These are phyloP conservation scores for Lomographa bimaculata DNA, from an alignment of 2,888 invertebrate species.

Conservation along the genomic window DNA sequence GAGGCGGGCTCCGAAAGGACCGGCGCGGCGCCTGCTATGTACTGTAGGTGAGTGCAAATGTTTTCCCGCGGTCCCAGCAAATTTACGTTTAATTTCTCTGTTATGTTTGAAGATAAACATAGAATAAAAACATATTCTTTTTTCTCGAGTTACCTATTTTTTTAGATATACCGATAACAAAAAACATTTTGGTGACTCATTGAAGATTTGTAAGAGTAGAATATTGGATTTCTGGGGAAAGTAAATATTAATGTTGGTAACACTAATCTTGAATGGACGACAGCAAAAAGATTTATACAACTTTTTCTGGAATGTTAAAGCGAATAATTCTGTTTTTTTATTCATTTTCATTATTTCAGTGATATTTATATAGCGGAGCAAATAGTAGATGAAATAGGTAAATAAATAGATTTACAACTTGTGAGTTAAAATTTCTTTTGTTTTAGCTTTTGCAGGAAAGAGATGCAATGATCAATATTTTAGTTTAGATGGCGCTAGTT, in stretches of 20 bases:
- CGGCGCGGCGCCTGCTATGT: too few species aligned
- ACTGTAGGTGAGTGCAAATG: too few species aligned
- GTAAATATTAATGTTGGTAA: neutral
- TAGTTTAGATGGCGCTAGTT: constrained; percentile 37
- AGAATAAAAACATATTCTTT: too few species aligned
- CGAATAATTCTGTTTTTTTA: neutral
- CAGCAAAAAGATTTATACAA: neutral
- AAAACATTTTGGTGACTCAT: too few species aligned
- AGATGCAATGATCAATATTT: constrained; percentile 40
- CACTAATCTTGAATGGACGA: neutral
- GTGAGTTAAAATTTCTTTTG: constrained; percentile 9
- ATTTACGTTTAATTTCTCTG: too few species aligned
- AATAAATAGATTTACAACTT: neutral
- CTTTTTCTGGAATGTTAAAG: constrained; percentile 5
- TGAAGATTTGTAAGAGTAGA: too few species aligned
- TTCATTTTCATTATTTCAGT: constrained; percentile 6
- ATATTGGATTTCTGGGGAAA: too few species aligned
- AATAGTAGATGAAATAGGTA: neutral
- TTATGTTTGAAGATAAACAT: too few species aligned
- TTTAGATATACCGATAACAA: too few species aligned
- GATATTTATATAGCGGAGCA: constrained; percentile 1
- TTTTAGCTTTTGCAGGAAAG: constrained; percentile 13
- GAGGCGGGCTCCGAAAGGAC: too few species aligned
- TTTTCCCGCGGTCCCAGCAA: too few species aligned
- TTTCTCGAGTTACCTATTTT: too few species aligned